Percentiles rank a stretch among this genome's conserved stretches.
These are phyloP conservation scores for Myotis myotis DNA, from an alignment of 2,797 vertebrate genomes.

Conservation along the genomic window DNA sequence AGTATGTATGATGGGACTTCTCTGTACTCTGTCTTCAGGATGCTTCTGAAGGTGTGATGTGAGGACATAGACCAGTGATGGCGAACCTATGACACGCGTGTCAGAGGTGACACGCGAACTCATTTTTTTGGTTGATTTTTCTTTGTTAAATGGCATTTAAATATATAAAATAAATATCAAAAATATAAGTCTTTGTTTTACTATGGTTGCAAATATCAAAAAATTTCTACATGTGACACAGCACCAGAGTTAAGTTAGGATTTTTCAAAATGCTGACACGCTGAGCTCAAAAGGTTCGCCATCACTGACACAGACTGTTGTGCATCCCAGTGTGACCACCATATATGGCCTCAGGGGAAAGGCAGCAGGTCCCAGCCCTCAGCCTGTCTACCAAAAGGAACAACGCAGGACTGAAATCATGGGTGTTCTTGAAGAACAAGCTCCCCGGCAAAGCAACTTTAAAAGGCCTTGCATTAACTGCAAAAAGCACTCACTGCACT, in stretches of 20 bases:
- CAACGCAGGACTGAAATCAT: neutral
- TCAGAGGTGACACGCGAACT: no score
- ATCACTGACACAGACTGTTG: neutral
- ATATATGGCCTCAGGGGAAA: neutral
- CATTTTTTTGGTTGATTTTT: no score
- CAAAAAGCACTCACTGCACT: neutral
- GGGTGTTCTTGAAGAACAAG: neutral
- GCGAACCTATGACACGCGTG: no score
- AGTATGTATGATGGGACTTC: neutral
- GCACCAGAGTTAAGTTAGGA: no score
- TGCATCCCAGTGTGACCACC: neutral
- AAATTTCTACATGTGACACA: no score
- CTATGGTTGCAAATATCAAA: no score
- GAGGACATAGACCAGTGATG: neutral
- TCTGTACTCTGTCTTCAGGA: neutral
- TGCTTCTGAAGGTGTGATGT: neutral
- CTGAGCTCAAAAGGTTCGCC: no score
- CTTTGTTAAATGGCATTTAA: no score
- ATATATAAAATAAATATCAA: no score
- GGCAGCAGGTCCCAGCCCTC: neutral
- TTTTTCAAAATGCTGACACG: no score
- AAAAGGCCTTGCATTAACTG: constrained; percentile 28
- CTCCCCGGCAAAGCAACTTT: constrained; percentile 35
- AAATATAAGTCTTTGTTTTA: no score
- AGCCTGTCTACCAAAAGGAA: neutral